Evolutionary conservation across 2,113 vertebrate species (phyloP), one percentile per base, ranked within the genome.

Genomic region (Syrmaticus mikado): DNA sequence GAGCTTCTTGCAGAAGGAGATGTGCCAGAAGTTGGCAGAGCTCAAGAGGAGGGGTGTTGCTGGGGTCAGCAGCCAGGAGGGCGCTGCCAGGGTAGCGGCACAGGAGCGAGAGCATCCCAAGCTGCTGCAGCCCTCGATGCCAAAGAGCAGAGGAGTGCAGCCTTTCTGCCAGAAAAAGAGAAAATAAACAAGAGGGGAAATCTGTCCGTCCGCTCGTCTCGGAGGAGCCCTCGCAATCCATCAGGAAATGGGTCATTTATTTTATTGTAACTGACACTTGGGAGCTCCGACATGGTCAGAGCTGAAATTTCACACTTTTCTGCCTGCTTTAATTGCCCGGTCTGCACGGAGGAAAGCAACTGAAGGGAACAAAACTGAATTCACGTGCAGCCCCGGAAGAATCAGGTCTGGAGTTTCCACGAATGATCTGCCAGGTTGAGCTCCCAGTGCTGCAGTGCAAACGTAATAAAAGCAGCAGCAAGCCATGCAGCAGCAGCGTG

Each of bases 191-290:
- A 45, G 72, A 36, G 18, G 5, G 10, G 58, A 77, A 36, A 27
- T 52, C 30, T 53, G 11, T 30, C 32, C 2, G 0, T 73, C 65
- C 36, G 52, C 24, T 66, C 1, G 24, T 89, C 90, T 90, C 67
- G 1, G 73, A 95, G 76, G 91, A 93, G 36, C 53, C 48, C 58
- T 57, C 6, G 2, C 1, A 52, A 61, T 93, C 81, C 5, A 2
- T 78, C 81, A 90, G 90, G 86, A 96, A 95, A 92, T 40, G 84
- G 92, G 74, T 75, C 90, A 60, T 92, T 91, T 85, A 70, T 87
- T 94, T 91, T 90, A 62, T 70, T 91, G 65, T 72, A 22, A 57
- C 48, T 52, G 88, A 72, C 82, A 20, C 57, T 71, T 28, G 61
- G 80, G 96, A 95, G 90, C 62, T 28, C 41, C 89, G 82, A 82